These are phyloP conservation scores for Nanger granti DNA, from an alignment of 2,113 vertebrate species.

Conservation along the genomic window DNA sequence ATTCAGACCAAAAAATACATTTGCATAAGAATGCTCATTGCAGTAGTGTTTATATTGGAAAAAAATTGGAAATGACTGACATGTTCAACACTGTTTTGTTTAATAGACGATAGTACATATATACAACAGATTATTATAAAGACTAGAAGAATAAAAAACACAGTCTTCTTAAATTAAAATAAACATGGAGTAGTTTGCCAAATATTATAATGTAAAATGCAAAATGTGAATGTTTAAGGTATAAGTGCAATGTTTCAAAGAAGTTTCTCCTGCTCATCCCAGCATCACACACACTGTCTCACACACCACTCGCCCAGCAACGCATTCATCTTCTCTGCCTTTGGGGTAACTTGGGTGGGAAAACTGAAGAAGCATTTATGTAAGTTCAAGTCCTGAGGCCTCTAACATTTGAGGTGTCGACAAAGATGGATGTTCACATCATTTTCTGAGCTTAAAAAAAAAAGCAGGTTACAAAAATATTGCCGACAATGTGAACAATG, in stretches of 20 bases:
- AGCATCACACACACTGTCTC: background rate
- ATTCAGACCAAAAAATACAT: constrained; percentile 25
- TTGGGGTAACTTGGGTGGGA: constrained; percentile 9
- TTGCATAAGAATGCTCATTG: background rate
- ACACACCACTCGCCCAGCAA: background rate
- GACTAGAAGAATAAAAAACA: background rate
- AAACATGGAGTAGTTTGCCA: background rate
- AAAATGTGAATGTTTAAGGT: constrained; percentile 23
- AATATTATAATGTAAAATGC: background rate
- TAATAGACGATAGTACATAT: background rate
- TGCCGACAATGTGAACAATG: background rate
- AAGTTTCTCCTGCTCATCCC: background rate
- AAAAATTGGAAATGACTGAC: constrained; percentile 25
- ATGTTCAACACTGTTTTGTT: background rate
- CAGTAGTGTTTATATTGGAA: background rate
- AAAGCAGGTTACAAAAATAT: constrained; percentile 16
- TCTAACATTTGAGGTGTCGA: constrained; percentile 21
- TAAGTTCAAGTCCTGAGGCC: constrained; percentile 38
- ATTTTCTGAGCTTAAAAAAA: background rate
- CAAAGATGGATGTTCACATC: constrained; percentile 25
- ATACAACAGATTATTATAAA: background rate
- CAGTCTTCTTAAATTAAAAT: constrained; percentile 34
- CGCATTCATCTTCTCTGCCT: constrained; percentile 39
- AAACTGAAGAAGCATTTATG: constrained; percentile 37
- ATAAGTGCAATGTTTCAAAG: background rate